Base-by-base conservation (phyloP, 2,888 invertebrate genomes). In the Exephanes ischioxanthus region DNA sequence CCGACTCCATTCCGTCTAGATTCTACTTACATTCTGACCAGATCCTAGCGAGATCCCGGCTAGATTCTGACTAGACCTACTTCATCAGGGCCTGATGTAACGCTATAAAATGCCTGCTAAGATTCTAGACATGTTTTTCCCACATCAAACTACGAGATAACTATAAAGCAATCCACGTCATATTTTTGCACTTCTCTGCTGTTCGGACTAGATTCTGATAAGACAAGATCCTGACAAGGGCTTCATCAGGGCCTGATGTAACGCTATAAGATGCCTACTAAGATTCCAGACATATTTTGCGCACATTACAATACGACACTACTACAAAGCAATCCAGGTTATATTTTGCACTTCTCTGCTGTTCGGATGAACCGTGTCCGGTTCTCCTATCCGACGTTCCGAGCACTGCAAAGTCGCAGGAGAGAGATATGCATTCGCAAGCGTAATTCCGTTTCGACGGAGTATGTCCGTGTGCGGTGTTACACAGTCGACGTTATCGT, bases 401-500 rank as follows among this genome's bases (percentile, higher is more conserved):
- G 51, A n/a, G 16, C 0, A n/a, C n/a, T n/a, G 51, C 51, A 5
- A 51, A n/a, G 51, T 51, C n/a, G 51, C 16, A 48, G 48, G 16
- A 19, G 19, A 19, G 53, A 53, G 53, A 53, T n/a, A 53, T 5
- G n/a, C n/a, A 51, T 51, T 51, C 51, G 16, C 16, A 51, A 51
- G 51, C n/a, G 16, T 19, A 53, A 19, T 19, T 19, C n/a, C 19
- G 19, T 6, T 19, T 7, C 4, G 7, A 53, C 11, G 2, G n/a
- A n/a, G 7, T 55, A 22, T 22, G 22, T 55, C 9, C 19, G 22
- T 55, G 22, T 22, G 19, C 55, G 53, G 3, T 22, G 55, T 55
- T 55, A 55, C 55, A 55, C 9, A 3, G 55, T 22, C 19, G 55
- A 55, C 22, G 63, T 72, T 83, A 75, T 79, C 73, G 26, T 55